A percentile compares a stretch with the other conserved stretches of the same genome.
Conservation (phyloP, 2,797 vertebrate species). For the Chanos chanos region DNA sequence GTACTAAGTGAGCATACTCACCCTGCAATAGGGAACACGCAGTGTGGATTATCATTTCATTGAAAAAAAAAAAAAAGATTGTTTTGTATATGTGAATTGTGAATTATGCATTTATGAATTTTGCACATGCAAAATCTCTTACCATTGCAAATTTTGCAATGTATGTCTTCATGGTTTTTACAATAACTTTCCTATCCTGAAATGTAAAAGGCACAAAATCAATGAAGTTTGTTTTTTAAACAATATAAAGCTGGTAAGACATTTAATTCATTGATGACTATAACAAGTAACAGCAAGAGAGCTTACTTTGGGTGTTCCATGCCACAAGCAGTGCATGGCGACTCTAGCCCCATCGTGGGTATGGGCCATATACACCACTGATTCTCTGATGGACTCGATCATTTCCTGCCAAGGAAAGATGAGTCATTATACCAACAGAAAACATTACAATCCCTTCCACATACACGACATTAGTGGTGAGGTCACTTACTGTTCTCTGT, state of each 20-base stretch:
- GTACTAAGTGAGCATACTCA: constrained; percentile 88
- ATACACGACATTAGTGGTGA: not conserved
- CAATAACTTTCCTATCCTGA: constrained; percentile 93
- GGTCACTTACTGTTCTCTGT: constrained; percentile 82
- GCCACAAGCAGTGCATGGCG: constrained; percentile 93
- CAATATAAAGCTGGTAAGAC: not conserved
- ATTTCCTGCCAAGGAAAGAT: constrained; percentile 75
- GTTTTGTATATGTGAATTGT: not conserved
- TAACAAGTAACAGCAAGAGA: not conserved
- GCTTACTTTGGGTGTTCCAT: constrained; percentile 88
- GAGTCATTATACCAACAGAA: not conserved
- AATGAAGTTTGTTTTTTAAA: too few species aligned
- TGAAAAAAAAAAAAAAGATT: not conserved
- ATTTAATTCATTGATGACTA: not conserved
- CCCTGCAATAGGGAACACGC: constrained; percentile 74
- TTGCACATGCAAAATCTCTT: constrained; percentile 53
- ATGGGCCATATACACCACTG: constrained; percentile 90
- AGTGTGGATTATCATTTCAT: not conserved
- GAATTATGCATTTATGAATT: not conserved
- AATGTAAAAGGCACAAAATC: constrained; percentile 30
- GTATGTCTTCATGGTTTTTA: constrained; percentile 96
- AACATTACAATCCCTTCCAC: not conserved
- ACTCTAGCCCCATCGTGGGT: constrained; percentile 93
- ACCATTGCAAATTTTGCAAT: constrained; percentile 91
- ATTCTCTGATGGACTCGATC: constrained; percentile 92